phyloP scores from a whole-genome alignment of 2,797 vertebrate genomes.

The Nannoperca obscura region DNA sequence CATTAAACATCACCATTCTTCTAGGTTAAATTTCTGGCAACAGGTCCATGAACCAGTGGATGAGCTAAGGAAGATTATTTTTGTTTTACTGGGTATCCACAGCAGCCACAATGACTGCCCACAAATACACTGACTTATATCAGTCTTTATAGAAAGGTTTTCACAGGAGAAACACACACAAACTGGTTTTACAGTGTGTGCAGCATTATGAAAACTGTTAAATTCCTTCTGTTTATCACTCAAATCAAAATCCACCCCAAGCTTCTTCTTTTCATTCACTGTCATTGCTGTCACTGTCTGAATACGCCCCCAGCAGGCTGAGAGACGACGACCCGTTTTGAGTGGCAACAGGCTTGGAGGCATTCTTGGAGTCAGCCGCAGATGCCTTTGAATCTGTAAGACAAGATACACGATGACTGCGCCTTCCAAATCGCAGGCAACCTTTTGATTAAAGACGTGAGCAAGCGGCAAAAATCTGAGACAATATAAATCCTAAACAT shows the following conservation, averaged over 20 bases:
- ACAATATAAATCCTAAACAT: background rate
- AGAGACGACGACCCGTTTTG: conserved; percentile 88
- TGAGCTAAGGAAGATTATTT: background rate
- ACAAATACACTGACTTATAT: background rate
- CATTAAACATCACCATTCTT: background rate
- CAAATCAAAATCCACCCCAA: background rate
- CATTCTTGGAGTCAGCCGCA: conserved; percentile 1
- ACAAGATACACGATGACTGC: conserved; percentile 10
- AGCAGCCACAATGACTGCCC: background rate
- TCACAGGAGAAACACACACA: background rate
- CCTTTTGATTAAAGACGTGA: background rate
- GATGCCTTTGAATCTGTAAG: conserved; percentile 65
- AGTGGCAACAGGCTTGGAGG: conserved; percentile 39
- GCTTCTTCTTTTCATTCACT: conserved; percentile 73
- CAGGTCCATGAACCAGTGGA: background rate
- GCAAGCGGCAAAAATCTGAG: background rate
- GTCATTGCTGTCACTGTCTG: conserved; percentile 90
- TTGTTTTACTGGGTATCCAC: conserved; percentile 10
- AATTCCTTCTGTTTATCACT: conserved; percentile 38
- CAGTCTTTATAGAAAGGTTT: conserved; percentile 5
- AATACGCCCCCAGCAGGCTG: conserved; percentile 90
- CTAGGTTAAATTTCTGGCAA: background rate
- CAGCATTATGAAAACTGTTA: background rate
- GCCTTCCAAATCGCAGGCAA: background rate
- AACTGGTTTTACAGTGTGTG: conserved; percentile 22